Base-by-base conservation (phyloP, 1,140 invertebrate species). In the Ditylenchus dipsaci region DNA sequence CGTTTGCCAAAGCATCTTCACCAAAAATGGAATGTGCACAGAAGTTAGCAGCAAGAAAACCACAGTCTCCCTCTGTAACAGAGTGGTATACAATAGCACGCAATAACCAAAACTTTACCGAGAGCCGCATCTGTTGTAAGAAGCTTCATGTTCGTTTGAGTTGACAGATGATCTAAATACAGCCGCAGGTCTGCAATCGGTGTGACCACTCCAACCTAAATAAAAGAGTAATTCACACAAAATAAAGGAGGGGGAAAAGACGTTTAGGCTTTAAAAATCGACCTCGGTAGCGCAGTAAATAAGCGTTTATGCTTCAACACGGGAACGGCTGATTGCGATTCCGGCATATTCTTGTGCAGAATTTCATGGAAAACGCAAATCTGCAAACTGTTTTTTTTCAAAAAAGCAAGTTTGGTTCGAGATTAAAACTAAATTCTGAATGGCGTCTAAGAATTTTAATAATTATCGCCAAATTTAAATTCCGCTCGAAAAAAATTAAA, bases 11-110 rank as follows among this genome's bases (percentile, higher is more conserved):
- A 1, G 95, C 95, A 85, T 98, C 94, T 86, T 99, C 95, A 1
- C 96, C 96, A 85, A 98, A 99, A 81, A 98, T 97, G 1, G 94
- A 97, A 61, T 93, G 90, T 43, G 95, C 95, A 86, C 97, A 98
- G 87, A 98, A 90, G 83, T 98, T 99, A 42, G 95, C 96, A 43
- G 95, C 95, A 91, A 99, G 93, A 84, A 98, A 98, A 17, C 94
- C 93, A 85, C 95, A 98, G 78, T 97, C 91, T 0, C 95, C 95
- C 27, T 80, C 78, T 82, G 33, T 47, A 78, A 67, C 23, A 73
- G 11, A 64, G 33, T 11, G 33, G 11, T 3, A 38, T 38, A n/a
- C 33, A 49, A 70, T 17, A 42, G 21, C 33, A 26, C 13, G 45
- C 45, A 7, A 15, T 15, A 68, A 23, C 29, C 26, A 68, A 69